Evolutionary conservation across 2,888 invertebrate species (phyloP).

Genomic region (Lapara coniferarum): DNA sequence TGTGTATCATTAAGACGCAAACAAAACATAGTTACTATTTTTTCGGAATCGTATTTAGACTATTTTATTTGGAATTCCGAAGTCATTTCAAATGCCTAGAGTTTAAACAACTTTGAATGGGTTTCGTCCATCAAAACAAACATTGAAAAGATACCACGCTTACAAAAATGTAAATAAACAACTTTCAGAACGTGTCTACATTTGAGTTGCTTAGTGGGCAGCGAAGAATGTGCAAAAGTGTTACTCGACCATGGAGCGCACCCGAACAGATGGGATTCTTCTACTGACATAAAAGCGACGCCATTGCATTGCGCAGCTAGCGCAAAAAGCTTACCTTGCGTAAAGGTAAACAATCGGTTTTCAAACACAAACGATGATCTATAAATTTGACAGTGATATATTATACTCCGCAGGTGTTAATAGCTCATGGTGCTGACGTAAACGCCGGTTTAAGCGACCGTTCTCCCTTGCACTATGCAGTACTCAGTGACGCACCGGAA

Average conservation of each 20-base stretch:
- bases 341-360: constrained; percentile 75
- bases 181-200: constrained; percentile 84
- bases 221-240: constrained; percentile 87
- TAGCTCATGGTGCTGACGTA: constrained; percentile 90
- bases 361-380: constrained; percentile 47
- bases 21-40: not conserved
- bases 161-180: constrained; percentile 6
- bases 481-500: constrained; percentile 88
- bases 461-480: constrained; percentile 93
- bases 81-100: too few species aligned
- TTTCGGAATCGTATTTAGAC: too few species aligned
- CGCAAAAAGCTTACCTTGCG: constrained; percentile 84
- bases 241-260: constrained; percentile 87
- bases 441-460: constrained; percentile 88
- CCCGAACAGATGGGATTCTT: constrained; percentile 88
- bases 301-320: constrained; percentile 91
- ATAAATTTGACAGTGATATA: constrained; percentile 38
- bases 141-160: not conserved
- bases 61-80: too few species aligned
- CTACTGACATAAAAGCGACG: constrained; percentile 86
- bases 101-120: too few species aligned
- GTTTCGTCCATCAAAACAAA: not conserved
- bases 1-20: not conserved
- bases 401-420: constrained; percentile 79
- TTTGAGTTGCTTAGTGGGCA: constrained; percentile 90